Conservation (phyloP, 2,113 vertebrate genomes). For the Tachysurus fulvidraco region DNA sequence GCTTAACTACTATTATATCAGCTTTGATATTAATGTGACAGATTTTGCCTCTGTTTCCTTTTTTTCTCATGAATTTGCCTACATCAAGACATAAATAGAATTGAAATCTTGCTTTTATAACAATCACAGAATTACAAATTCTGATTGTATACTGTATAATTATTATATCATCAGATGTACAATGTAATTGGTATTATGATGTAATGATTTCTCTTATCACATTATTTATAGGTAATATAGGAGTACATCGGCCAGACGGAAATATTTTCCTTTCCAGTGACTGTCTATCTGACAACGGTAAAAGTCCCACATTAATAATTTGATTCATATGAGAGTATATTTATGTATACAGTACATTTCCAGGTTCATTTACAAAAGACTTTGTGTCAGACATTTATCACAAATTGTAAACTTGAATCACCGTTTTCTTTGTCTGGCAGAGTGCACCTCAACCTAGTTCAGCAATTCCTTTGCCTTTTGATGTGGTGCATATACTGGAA, state of each 20-base stretch:
- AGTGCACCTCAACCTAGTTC: conserved; percentile 40
- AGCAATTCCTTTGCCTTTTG: conserved; percentile 22
- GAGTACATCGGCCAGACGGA: conserved; percentile 34
- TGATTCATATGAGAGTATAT: background rate
- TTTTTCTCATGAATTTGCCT: background rate
- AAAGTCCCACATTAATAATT: background rate
- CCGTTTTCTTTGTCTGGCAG: background rate
- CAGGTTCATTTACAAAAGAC: conserved; percentile 8
- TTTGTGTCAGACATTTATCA: conserved; percentile 2
- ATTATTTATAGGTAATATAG: conserved; percentile 48
- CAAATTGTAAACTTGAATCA: background rate
- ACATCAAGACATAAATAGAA: background rate
- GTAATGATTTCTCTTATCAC: background rate
- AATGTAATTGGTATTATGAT: background rate
- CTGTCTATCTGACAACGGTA: conserved; percentile 50
- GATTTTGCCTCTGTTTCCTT: background rate
- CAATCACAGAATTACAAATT: background rate
- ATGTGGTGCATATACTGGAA: conserved; percentile 47
- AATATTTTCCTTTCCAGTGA: conserved; percentile 36
- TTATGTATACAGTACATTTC: background rate
- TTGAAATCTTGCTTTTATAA: background rate
- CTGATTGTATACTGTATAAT: background rate
- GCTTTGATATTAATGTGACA: background rate
- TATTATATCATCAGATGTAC: background rate
- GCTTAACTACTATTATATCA: conserved; percentile 1